These are phyloP conservation scores for Notamacropus eugenii DNA, from an alignment of 2,797 vertebrate genomes.

Conservation along the genomic window DNA sequence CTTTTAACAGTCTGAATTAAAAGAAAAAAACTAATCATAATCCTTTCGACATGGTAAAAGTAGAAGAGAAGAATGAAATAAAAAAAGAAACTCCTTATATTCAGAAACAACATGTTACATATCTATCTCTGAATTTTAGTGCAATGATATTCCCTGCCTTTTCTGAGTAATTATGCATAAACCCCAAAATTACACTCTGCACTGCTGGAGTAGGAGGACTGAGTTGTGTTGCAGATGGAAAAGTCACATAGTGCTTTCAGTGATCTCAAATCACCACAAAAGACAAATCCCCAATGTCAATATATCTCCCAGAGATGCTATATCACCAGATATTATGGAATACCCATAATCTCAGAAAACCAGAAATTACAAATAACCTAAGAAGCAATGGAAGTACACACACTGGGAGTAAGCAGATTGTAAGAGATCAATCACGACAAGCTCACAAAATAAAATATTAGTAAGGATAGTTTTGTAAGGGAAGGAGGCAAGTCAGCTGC, in stretches of 20 bases:
- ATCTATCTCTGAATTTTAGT: neutral
- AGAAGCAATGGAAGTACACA: neutral
- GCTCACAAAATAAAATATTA: neutral
- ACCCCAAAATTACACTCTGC: neutral
- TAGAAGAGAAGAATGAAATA: neutral
- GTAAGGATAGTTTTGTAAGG: neutral
- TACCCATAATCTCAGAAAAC: neutral
- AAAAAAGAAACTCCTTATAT: neutral
- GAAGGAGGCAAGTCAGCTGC: neutral
- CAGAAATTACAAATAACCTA: neutral
- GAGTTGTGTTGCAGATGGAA: neutral
- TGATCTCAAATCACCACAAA: neutral
- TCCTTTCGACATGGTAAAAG: neutral
- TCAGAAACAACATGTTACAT: neutral
- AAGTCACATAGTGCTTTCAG: neutral
- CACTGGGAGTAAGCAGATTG: neutral
- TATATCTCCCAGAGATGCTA: neutral
- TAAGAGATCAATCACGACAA: neutral
- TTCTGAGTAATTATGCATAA: neutral
- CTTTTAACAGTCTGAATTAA: conserved; percentile 49
- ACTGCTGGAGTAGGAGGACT: neutral
- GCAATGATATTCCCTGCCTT: neutral
- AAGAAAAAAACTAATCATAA: neutral
- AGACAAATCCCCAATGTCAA: neutral
- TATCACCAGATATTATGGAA: neutral